phyloP scores from a whole-genome alignment of 2,888 invertebrate genomes.

The Sphinx pinastri region DNA sequence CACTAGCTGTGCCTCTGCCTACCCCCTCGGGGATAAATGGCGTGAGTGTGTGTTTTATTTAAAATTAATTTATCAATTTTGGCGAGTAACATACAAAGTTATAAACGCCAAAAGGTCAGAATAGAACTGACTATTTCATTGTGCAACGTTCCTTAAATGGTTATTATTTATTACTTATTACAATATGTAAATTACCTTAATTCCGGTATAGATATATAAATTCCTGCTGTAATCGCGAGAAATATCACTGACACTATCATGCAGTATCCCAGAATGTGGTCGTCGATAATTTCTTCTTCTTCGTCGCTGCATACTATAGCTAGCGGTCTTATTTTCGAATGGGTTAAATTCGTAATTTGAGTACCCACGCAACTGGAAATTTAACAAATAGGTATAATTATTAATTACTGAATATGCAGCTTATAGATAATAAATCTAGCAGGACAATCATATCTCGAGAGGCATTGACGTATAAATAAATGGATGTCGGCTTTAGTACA shows the following conservation, averaged over 20 bases:
- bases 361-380: slow-evolving; percentile 60
- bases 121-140: too few relatives aligned
- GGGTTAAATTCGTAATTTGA: slow-evolving; percentile 38
- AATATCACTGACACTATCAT: slow-evolving; percentile 65
- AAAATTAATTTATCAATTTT: too few relatives aligned
- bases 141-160: too few relatives aligned
- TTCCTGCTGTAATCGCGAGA: slow-evolving; percentile 55
- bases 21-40: too few relatives aligned
- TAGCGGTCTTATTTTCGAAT: slow-evolving; percentile 34
- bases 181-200: slow-evolving; percentile 51
- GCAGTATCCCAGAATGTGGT: slow-evolving; percentile 58
- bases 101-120: too few relatives aligned
- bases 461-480: too few relatives aligned
- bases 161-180: too few relatives aligned
- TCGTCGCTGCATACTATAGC: slow-evolving; percentile 48
- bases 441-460: too few relatives aligned
- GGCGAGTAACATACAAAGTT: too few relatives aligned
- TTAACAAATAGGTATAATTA: neutral
- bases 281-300: slow-evolving; percentile 47
- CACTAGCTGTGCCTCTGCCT: too few relatives aligned
- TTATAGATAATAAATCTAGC: neutral
- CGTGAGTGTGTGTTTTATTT: too few relatives aligned
- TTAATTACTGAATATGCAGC: neutral
- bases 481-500: too few relatives aligned
- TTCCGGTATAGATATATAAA: slow-evolving; percentile 61